These are phyloP conservation scores for Lasioglossum malachurum DNA, from an alignment of 2,888 invertebrate genomes.

Conservation along the genomic window DNA sequence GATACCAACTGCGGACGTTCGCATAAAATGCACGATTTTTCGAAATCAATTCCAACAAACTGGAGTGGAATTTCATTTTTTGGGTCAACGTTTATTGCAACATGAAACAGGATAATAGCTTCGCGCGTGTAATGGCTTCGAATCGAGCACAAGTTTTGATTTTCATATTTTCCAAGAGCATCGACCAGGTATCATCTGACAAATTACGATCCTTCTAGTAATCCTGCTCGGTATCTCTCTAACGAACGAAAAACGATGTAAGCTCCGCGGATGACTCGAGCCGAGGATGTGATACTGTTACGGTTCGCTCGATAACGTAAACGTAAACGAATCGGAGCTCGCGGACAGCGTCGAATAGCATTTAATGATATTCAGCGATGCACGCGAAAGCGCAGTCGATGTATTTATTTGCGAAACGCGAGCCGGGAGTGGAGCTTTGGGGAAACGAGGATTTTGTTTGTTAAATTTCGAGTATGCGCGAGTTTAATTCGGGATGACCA, in stretches of 20 bases:
- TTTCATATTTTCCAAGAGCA: neutral
- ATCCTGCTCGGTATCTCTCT: neutral
- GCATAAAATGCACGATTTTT: neutral
- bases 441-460: conserved; percentile 36
- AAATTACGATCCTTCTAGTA: neutral
- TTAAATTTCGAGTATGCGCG: neutral
- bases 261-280: conserved; percentile 15
- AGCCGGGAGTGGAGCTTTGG: neutral
- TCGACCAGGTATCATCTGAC: neutral
- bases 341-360: conserved; percentile 29
- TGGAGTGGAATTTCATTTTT: neutral
- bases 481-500: conserved; percentile 5
- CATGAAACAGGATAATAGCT: neutral
- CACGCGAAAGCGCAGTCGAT: neutral
- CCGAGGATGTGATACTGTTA: conserved; percentile 33
- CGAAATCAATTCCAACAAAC: neutral
- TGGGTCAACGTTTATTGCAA: neutral
- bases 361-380: conserved; percentile 50
- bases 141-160: neutral
- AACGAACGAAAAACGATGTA: neutral
- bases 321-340: conserved; percentile 16
- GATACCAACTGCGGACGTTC: neutral
- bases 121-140: neutral
- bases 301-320: conserved; percentile 15
- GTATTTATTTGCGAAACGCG: conserved; percentile 47